phyloP scores from a whole-genome alignment of 2,888 invertebrate species.

The Dendrolimus houi region DNA sequence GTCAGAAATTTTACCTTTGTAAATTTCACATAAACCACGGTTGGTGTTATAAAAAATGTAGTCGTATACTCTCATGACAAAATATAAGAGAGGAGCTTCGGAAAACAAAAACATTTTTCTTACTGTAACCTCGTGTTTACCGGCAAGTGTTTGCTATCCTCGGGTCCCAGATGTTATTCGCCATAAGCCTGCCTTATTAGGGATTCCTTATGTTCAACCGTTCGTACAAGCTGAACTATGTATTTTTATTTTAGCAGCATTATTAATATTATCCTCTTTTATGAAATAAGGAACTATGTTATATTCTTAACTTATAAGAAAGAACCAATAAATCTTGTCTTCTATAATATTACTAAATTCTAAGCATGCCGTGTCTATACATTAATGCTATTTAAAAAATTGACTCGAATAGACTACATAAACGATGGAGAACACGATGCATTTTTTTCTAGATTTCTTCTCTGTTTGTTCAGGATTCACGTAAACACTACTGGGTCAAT shows the following conservation, averaged over 20 bases:
- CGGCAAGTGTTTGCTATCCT: slow-evolving; percentile 63
- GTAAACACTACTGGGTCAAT: no score
- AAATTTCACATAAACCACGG: slow-evolving; percentile 9
- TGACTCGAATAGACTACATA: no score
- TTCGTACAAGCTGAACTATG: slow-evolving; percentile 40
- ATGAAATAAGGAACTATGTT: not conserved
- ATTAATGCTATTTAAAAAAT: no score
- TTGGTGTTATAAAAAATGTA: slow-evolving; percentile 14
- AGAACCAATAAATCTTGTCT: not conserved
- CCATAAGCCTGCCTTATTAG: slow-evolving; percentile 71
- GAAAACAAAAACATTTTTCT: slow-evolving; percentile 70
- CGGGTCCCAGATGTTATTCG: slow-evolving; percentile 70
- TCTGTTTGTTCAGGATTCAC: no score
- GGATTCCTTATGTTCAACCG: slow-evolving; percentile 60
- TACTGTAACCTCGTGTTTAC: slow-evolving; percentile 62
- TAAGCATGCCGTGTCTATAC: no score
- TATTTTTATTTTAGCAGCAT: slow-evolving; percentile 56
- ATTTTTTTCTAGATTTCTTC: no score
- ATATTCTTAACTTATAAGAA: not conserved
- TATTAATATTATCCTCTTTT: slow-evolving; percentile 48
- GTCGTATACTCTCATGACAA: slow-evolving; percentile 43
- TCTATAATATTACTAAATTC: no score
- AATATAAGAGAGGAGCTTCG: slow-evolving; percentile 41
- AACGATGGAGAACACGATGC: no score
- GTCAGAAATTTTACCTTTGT: no score